Base-by-base conservation (phyloP, 2,797 vertebrate species). In the Lithobates sylvaticus region DNA sequence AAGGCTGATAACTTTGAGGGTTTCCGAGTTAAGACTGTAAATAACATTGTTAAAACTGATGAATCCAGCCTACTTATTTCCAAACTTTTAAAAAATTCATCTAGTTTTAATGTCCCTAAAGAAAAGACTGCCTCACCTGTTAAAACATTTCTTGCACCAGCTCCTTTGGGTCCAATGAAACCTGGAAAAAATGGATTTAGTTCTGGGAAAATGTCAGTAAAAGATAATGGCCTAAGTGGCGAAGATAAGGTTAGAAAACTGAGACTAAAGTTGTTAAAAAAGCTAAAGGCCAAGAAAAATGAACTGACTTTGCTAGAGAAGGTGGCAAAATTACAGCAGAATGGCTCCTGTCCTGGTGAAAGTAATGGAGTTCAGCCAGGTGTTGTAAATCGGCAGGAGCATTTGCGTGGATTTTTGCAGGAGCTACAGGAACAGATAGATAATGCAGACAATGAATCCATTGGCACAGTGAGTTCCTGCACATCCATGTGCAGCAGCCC, bases 251-350 rank as follows among this genome's bases (percentile, higher is more conserved):
- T 96, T 8, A 96, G 95, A 39, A 92, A 91, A 29, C 96, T 99
- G 84, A 92, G 98, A 64, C 89, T 95, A 5, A 97, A 96, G 89
- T 94, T 99, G 21, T 88, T 97, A 47, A 98, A 97, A 92, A 96
- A 97, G 69, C 94, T 99, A 6, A 97, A 97, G 84, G 96, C 96
- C 15, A 99, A 98, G 92, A 99, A 98, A 91, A 97, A 96, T 91
- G 96, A 97, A 89, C 92, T 99, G 12, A 97, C 96, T 1, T 93
- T 95, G 6, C 90, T 99, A 61, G 95, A 97, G 50, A 88, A 90
- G 50, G 74, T 97, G 75, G 90, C 88, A 72, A 91, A 84, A 42
- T 87, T 92, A 88, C 90, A 91, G 76, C 68, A 69, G 1, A 89
- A 81, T 39, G 85, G 32, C 84, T 80, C 84, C 3, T 16, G 67